phyloP scores from a whole-genome alignment of 2,113 vertebrate genomes.

The Ammodytes marinus region DNA sequence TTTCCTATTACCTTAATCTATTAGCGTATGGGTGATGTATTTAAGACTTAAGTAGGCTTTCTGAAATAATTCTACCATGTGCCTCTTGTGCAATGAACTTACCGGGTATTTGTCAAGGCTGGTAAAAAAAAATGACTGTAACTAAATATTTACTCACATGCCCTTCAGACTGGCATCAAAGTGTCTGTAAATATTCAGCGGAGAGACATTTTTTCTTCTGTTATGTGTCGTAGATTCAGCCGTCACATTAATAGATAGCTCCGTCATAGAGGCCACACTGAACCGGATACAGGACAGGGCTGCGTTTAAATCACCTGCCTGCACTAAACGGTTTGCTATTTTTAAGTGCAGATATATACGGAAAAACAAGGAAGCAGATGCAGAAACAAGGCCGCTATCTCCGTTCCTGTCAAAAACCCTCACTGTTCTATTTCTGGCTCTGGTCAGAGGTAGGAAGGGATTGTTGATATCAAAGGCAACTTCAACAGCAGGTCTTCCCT shows the following conservation, averaged over 20 bases:
- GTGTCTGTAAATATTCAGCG: constrained; percentile 37
- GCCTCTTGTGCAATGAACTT: constrained; percentile 2
- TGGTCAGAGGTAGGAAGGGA: constrained; percentile 46
- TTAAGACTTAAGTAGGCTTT: constrained; percentile 33
- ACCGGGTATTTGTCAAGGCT: constrained; percentile 26
- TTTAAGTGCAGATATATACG: constrained; percentile 5
- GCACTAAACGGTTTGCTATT: constrained; percentile 6
- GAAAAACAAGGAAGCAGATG: constrained; percentile 20
- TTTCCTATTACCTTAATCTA: constrained; percentile 23
- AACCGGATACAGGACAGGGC: constrained; percentile 15
- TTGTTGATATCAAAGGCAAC: constrained; percentile 26
- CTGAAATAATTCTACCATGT: constrained; percentile 24
- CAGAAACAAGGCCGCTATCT: constrained; percentile 49
- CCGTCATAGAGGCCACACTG: constrained; percentile 5
- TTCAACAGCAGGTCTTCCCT: constrained; percentile 17
- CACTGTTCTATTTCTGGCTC: constrained; percentile 51
- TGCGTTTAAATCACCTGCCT: constrained; percentile 23
- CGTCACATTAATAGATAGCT: constrained; percentile 39
- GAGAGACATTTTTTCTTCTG: constrained; percentile 10
- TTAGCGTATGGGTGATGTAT: constrained; percentile 30
- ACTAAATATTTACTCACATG: constrained; percentile 56
- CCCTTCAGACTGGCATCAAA: constrained; percentile 45
- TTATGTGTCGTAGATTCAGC: constrained; percentile 31
- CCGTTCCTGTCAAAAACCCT: constrained; percentile 13
- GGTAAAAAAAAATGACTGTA: constrained; percentile 4